Conservation (phyloP, 2,113 vertebrate species). For the Dunckerocampus dactyliophorus region DNA sequence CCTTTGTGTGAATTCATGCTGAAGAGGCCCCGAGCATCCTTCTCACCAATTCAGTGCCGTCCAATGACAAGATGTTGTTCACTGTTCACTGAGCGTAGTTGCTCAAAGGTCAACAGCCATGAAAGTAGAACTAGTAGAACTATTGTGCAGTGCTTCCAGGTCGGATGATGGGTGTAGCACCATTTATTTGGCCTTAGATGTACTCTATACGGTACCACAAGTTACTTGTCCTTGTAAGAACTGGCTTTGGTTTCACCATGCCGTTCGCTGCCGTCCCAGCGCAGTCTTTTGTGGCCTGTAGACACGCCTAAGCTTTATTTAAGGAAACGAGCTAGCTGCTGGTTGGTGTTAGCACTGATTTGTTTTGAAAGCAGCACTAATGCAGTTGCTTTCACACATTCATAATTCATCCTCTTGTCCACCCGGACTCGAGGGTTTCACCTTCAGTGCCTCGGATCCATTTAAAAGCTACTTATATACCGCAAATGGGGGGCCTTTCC, state of each 20-base stretch:
- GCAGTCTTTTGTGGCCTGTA: neutral
- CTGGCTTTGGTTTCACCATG: neutral
- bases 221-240: no score
- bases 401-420: neutral
- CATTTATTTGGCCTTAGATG: no score
- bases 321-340: neutral
- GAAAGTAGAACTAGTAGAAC: no score
- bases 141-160: no score
- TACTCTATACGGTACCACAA: no score
- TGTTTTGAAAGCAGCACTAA: neutral
- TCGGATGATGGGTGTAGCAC: no score
- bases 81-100: no score
- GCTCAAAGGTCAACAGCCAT: no score
- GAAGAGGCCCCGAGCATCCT: constrained; percentile 9
- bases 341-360: neutral
- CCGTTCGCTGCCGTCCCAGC: neutral
- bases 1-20: constrained; percentile 17
- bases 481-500: no score
- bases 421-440: neutral
- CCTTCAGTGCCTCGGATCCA: no score
- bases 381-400: neutral
- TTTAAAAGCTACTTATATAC: no score
- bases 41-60: neutral
- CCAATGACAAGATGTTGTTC: neutral
- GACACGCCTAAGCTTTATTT: neutral